Evolutionary conservation across 2,888 invertebrate species (phyloP), one percentile per base, ranked within the genome.

Genomic region (Tetramorium bicarinatum): DNA sequence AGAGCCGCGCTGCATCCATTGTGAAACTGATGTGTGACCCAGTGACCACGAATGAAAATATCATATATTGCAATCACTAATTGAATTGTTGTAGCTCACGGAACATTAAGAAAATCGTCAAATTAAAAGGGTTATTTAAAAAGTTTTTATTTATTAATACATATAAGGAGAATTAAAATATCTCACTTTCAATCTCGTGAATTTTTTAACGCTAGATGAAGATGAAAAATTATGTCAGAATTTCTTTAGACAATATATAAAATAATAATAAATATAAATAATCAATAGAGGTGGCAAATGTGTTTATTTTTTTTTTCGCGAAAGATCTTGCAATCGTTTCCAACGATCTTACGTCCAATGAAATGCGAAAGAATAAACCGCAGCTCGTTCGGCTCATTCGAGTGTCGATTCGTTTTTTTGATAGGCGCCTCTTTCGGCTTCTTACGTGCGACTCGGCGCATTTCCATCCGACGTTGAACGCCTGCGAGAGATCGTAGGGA

Each of bases 401-500:
- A 79, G 56, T 47, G 75, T 80, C 81, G 89, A 89, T 89, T 87
- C 83, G 75, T 34, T 66, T 54, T 61, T 62, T 56, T 81, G 85
- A 89, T 89, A 89, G 89, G 87, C 89, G 89, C 85, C 82, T 86
- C 86, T 85, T 84, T 84, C 83, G 87, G 84, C 85, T 90, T 85
- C 87, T 91, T 89, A 85, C 85, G 77, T 71, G 82, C 80, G 66
- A 80, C 79, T 79, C 80, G 74, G 75, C 64, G 83, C 83, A 89
- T 87, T 89, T 89, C 87, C 85, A 91, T 89, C 77, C 75, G 84
- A 83, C 76, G 77, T 80, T 85, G 88, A 88, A 83, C 84, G 84
- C 74, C 79, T 83, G 85, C 87, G 90, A 88, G 77, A 88, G 84
- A 61, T 64, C 64, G 67, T 72, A 82, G 81, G 38, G 84, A 83